Conservation (phyloP, 1,140 invertebrate species). For the Anadara kagoshimensis region DNA sequence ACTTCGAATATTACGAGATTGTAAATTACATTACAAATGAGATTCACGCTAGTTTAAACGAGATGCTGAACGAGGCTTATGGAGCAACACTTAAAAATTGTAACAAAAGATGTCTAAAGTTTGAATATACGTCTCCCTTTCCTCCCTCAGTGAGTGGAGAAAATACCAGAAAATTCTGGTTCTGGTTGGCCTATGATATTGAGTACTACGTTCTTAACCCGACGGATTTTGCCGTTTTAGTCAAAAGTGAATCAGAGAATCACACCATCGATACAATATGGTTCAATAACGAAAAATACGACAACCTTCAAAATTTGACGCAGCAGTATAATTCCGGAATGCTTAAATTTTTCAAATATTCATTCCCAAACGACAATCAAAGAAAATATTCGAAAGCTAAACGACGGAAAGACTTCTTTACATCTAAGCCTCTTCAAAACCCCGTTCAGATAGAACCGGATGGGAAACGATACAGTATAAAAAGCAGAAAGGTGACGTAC, state of each 20-base stretch:
- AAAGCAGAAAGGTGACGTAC: slow-evolving; percentile 51
- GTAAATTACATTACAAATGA: background rate
- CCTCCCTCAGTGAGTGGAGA: background rate
- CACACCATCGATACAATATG: slow-evolving; percentile 44
- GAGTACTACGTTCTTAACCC: slow-evolving; percentile 42
- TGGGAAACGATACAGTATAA: slow-evolving; percentile 58
- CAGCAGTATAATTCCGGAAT: slow-evolving; percentile 33
- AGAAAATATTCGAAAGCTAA: slow-evolving; percentile 43
- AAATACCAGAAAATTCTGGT: slow-evolving; percentile 44
- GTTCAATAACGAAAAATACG: slow-evolving; percentile 45
- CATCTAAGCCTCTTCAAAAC: slow-evolving; percentile 32
- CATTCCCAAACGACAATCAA: slow-evolving; percentile 34
- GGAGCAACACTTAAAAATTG: slow-evolving; percentile 5
- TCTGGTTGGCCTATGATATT: slow-evolving; percentile 29
- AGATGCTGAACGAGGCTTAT: slow-evolving; percentile 4
- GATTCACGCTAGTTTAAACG: slow-evolving; percentile 1
- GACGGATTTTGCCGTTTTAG: slow-evolving; percentile 44
- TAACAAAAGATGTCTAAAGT: background rate
- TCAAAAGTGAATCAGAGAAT: slow-evolving; percentile 31
- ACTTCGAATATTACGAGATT: slow-evolving; percentile 45
- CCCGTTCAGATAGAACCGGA: slow-evolving; percentile 54
- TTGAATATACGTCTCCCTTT: background rate
- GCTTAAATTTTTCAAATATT: slow-evolving; percentile 31
- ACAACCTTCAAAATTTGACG: slow-evolving; percentile 39
- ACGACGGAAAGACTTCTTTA: slow-evolving; percentile 34